A percentile compares a stretch with the other conserved stretches of the same genome.
phyloP scores from a whole-genome alignment of 2,888 invertebrate genomes.

The Amphipyra berbera region DNA sequence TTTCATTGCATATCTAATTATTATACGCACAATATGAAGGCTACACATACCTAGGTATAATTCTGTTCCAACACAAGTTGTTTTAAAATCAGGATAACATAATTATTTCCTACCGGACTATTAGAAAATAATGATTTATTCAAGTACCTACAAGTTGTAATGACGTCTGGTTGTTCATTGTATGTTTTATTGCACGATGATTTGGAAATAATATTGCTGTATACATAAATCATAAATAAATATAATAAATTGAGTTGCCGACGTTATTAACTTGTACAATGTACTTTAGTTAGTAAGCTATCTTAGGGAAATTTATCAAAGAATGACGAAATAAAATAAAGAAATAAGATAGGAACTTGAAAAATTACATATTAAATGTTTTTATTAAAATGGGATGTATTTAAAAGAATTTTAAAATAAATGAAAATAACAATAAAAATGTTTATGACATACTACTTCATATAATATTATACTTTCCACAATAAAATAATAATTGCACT shows the following conservation, averaged over 20 bases:
- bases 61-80: background rate
- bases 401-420: too few relatives aligned
- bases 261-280: background rate
- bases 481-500: too few relatives aligned
- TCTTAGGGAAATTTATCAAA: too few relatives aligned
- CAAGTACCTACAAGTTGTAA: background rate
- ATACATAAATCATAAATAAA: background rate
- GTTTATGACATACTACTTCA: too few relatives aligned
- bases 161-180: slow-evolving; percentile 4
- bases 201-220: background rate
- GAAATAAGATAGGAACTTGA: too few relatives aligned
- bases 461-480: too few relatives aligned
- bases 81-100: slow-evolving; percentile 19
- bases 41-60: background rate
- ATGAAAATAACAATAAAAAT: too few relatives aligned
- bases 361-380: too few relatives aligned
- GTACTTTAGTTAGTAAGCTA: too few relatives aligned
- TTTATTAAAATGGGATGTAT: too few relatives aligned
- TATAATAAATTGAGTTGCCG: slow-evolving; percentile 2
- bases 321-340: too few relatives aligned
- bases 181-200: slow-evolving; percentile 10
- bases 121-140: slow-evolving; percentile 30
- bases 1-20: slow-evolving; percentile 3
- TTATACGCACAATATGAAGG: slow-evolving; percentile 7
- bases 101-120: slow-evolving; percentile 21